Base-by-base conservation (phyloP, 2,113 vertebrate genomes). In the Megaptera novaeangliae region DNA sequence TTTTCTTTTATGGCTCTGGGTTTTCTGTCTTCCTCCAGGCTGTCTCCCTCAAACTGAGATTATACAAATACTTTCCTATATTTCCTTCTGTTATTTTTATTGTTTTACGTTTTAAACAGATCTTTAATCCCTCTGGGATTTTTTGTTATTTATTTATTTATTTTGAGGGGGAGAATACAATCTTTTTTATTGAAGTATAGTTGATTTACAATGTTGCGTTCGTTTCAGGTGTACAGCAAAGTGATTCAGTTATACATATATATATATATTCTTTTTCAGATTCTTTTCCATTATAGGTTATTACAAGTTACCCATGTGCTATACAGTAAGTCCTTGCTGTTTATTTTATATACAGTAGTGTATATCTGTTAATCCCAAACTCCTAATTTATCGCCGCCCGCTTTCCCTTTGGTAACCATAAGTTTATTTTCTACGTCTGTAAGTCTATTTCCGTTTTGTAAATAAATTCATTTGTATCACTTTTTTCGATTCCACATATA, bases 31-130 rank as follows among this genome's bases (percentile, higher is more conserved):
- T 74, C 29, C 52, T 59, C 9, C 41, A 34, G 64, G 36, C 31
- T 39, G 11, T 77, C 27, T 84, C 29, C 12, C 78, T 46, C 18
- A 94, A 69, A 91, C 21, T 68, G 55, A 96, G 46, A 57, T 75
- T 78, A 78, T 63, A 83, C 34, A 87, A 78, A 88, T 80, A 88
- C 9, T 46, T 36, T 63, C 17, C 34, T 44, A 13, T 85, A 71
- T 64, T 82, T 95, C 68, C 36, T 96, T 63, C 15, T 49, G 25
- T 27, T 91, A 78, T 93, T 86, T 86, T 93, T 92, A 80, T 49
- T 72, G 34, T 39, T 66, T 71, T 71, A 27, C 66, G 39, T 71
- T 85, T 95, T 49, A 90, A 90, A 66, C 59, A 92, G 31, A 66
- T 85, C 55, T 93, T 41, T 80, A 93, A 52, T 46, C 61, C 4